Evolutionary conservation across 2,113 vertebrate genomes (phyloP), one percentile per base, ranked within the genome.

Genomic region (Illadopsis cleaveri): DNA sequence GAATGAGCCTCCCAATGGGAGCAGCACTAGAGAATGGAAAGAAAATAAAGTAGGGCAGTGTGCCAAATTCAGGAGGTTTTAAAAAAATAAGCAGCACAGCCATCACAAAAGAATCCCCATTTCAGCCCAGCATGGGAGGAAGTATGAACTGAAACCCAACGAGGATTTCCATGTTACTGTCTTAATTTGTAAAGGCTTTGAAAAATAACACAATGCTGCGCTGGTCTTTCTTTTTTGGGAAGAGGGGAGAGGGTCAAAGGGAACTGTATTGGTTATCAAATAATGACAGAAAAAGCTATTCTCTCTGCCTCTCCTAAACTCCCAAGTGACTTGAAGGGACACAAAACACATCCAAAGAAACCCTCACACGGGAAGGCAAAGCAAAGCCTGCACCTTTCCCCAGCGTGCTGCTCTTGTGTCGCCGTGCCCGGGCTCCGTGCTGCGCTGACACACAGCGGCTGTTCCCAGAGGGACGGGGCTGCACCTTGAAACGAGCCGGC

Each of bases 31-130:
- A 97, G 96, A 96, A 96, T 96, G 96, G 95, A 96, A 95, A 93
- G 96, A 96, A 97, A 97, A 96, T 97, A 96, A 97, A 97, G 96
- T 97, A 96, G 96, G 96, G 96, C 96, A 97, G 95, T 96, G 96
- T 96, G 96, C 96, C 96, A 97, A 95, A 96, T 97, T 96, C 96
- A 96, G 96, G 96, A 96, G 96, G 91, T 96, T 97, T 95, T 80
- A 96, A 97, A 96, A 97, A 97, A 96, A 97, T 96, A 96, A 96
- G 96, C 96, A 97, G 96, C 91, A 92, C 91, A 96, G 96, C 93
- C 92, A 93, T 97, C 66, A 97, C 96, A 96, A 97, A 97, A 97
- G 96, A 97, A 89, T 96, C 96, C 95, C 91, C 93, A 70, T 94
- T 96, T 93, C 96, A 96, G 95, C 97, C 95, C 96, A 97, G 96